Conservation (phyloP, 2,797 vertebrate species). For the Arvicola amphibius region DNA sequence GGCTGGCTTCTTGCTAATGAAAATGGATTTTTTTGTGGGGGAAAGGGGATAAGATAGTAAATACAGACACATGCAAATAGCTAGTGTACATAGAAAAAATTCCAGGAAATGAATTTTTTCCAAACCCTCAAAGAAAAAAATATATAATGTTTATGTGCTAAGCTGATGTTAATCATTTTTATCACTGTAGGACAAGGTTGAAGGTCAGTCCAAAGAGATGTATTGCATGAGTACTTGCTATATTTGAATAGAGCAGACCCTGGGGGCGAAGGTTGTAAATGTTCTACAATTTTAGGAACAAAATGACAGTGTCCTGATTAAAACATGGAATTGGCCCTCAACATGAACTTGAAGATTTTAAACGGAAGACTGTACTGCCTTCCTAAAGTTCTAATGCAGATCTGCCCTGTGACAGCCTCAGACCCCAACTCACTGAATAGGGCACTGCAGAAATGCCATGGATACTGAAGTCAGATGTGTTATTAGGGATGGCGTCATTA, state of each 20-base stretch:
- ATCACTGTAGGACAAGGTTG: neutral
- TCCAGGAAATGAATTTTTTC: neutral
- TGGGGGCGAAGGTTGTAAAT: conserved; percentile 31
- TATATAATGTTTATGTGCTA: neutral
- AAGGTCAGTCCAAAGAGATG: neutral
- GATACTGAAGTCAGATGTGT: neutral
- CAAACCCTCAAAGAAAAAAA: neutral
- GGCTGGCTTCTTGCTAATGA: conserved; percentile 31
- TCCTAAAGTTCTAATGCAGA: conserved; percentile 42
- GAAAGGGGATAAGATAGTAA: conserved; percentile 11
- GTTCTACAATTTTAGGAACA: conserved; percentile 8
- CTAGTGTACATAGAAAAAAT: neutral
- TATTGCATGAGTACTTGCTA: neutral
- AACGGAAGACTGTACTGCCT: neutral
- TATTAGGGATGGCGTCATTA: neutral
- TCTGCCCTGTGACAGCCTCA: neutral
- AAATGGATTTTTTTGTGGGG: neutral
- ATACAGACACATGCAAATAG: neutral
- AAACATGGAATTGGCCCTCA: conserved; percentile 53
- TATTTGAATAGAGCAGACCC: neutral
- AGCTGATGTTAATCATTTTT: neutral
- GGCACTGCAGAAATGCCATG: neutral
- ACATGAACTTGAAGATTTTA: conserved; percentile 65
- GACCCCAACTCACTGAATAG: neutral
- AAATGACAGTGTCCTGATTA: conserved; percentile 48